Percentiles rank a stretch among this genome's conserved stretches.
phyloP scores from a whole-genome alignment of 2,888 invertebrate genomes.

The Clivina fossor region DNA sequence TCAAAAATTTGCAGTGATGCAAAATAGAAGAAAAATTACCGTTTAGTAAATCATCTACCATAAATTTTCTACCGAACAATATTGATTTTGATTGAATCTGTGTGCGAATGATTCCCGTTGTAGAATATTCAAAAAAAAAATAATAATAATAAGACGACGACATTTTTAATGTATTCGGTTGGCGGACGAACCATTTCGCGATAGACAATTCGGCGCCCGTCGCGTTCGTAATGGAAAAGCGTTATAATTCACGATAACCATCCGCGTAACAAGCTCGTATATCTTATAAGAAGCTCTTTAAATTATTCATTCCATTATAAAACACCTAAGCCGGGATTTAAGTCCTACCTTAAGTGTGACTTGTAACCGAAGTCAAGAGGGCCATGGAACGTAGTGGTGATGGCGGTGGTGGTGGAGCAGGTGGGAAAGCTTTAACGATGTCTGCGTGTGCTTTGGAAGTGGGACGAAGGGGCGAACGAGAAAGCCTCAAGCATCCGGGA shows the following conservation, averaged over 20 bases:
- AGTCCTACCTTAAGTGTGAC: conserved; percentile 46
- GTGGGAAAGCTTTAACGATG: background rate
- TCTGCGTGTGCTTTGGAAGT: background rate
- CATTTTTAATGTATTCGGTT: conserved; percentile 16
- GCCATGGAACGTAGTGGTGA: background rate
- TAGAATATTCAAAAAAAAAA: too few relatives aligned
- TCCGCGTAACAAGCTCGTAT: conserved; percentile 39
- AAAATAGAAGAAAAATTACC: too few relatives aligned
- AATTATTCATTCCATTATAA: conserved; percentile 52
- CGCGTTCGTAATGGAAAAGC: conserved; percentile 28
- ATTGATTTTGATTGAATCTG: too few relatives aligned
- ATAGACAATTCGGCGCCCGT: conserved; percentile 28
- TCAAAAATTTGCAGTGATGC: too few relatives aligned
- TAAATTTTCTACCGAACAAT: too few relatives aligned
- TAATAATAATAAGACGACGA: conserved; percentile 22
- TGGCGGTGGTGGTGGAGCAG: background rate
- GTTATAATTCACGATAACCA: conserved; percentile 31
- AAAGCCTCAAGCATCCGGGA: background rate
- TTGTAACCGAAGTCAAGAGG: conserved; percentile 44
- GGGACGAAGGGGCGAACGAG: background rate
- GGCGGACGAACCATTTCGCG: conserved; percentile 11
- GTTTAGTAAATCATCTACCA: too few relatives aligned
- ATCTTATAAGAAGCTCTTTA: conserved; percentile 46
- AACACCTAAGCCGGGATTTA: conserved; percentile 50
- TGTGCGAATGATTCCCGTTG: too few relatives aligned